Percentiles rank a stretch among this genome's conserved stretches.
phyloP scores from a whole-genome alignment of 2,888 invertebrate species.

The Melanargia galathea region DNA sequence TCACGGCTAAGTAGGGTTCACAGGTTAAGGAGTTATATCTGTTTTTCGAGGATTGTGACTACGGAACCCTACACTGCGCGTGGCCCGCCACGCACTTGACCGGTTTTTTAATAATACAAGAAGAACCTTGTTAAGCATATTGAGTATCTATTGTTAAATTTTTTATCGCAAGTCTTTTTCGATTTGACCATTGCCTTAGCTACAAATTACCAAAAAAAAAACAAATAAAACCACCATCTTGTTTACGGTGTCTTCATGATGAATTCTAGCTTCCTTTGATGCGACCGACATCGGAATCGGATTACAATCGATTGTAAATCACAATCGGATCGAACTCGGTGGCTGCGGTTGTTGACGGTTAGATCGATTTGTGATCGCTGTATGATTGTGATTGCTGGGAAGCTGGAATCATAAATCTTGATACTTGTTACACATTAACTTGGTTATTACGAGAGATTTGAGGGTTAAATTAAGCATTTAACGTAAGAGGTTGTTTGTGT shows the following conservation, averaged over 20 bases:
- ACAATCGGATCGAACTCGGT: slow-evolving; percentile 68
- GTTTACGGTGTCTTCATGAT: slow-evolving; percentile 60
- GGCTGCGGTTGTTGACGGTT: slow-evolving; percentile 56
- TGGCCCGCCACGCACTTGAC: no score
- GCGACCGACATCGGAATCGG: slow-evolving; percentile 48
- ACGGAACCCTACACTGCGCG: no score
- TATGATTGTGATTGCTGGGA: slow-evolving; percentile 49
- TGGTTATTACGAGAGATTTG: no score
- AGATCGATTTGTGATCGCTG: slow-evolving; percentile 66
- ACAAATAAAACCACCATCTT: slow-evolving; percentile 1
- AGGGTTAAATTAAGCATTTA: no score
- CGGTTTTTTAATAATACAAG: no score
- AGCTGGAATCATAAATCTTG: slow-evolving; percentile 34
- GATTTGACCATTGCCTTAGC: neutral
- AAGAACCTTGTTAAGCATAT: neutral
- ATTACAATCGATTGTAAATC: slow-evolving; percentile 60
- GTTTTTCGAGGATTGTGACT: no score
- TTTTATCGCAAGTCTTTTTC: neutral
- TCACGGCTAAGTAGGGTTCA: no score
- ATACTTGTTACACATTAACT: slow-evolving; percentile 38
- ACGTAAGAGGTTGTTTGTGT: no score
- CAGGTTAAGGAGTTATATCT: no score
- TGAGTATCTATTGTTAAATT: neutral
- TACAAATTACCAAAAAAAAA: slow-evolving; percentile 6
- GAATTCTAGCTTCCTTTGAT: slow-evolving; percentile 61